Evolutionary conservation across 2,888 invertebrate genomes (phyloP).

Genomic region (Brachylomia viminalis): DNA sequence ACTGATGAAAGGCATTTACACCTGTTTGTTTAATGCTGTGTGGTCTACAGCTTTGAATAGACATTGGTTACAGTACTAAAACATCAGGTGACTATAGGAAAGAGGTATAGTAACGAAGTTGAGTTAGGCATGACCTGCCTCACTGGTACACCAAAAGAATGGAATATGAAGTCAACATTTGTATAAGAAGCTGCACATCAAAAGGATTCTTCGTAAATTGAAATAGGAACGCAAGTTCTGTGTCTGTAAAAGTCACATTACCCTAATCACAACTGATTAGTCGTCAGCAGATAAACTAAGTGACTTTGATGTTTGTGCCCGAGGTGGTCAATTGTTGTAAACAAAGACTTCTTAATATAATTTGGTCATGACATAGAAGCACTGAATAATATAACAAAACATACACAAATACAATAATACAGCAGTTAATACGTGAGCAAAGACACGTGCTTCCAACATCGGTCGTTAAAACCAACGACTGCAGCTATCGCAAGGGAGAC

Average conservation of each 20-base stretch:
- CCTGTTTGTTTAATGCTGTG: slow-evolving; percentile 26
- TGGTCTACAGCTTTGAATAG: slow-evolving; percentile 15
- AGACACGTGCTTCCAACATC: slow-evolving; percentile 14
- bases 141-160: not conserved
- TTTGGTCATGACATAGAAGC: not conserved
- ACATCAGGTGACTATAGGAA: not conserved
- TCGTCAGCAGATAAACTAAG: not conserved
- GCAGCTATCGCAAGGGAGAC: slow-evolving; percentile 1
- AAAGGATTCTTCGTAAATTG: no score
- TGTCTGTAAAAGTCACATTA: not conserved
- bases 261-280: slow-evolving; percentile 15
- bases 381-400: not conserved
- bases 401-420: not conserved
- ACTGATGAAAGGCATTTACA: slow-evolving; percentile 32
- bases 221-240: not conserved
- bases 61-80: not conserved
- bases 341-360: no score
- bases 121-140: not conserved
- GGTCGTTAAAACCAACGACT: slow-evolving; percentile 25
- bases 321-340: not conserved
- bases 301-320: not conserved
- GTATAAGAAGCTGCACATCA: no score
- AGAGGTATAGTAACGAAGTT: not conserved
- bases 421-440: slow-evolving; percentile 17
- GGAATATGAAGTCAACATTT: not conserved